Conservation (phyloP, 2,888 invertebrate species). For the Sinopyrophorus schimmeli region DNA sequence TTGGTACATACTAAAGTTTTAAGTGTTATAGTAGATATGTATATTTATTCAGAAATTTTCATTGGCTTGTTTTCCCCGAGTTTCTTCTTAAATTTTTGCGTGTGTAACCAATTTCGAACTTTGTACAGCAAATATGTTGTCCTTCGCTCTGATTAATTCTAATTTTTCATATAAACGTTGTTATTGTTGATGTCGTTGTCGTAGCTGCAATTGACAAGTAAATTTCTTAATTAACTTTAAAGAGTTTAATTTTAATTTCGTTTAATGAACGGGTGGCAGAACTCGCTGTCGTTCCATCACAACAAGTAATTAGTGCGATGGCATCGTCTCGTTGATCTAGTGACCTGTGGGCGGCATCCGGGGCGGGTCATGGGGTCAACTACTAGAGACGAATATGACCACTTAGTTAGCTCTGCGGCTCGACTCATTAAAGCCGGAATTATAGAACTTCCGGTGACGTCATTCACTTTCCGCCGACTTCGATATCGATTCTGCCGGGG, state of each 20-base stretch:
- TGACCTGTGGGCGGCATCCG: constrained; percentile 34
- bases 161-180: too few relatives aligned
- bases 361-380: constrained; percentile 31
- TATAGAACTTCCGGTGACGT: constrained; percentile 32
- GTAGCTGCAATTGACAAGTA: background rate
- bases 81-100: too few relatives aligned
- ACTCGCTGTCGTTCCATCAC: constrained; percentile 27
- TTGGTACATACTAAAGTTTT: too few relatives aligned
- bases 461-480: too few relatives aligned
- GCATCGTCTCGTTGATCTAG: constrained; percentile 33
- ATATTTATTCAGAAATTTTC: too few relatives aligned
- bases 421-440: constrained; percentile 31
- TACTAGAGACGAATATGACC: constrained; percentile 28
- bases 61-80: too few relatives aligned
- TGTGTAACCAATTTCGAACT: too few relatives aligned
- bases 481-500: too few relatives aligned
- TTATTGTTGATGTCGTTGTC: too few relatives aligned
- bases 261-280: constrained; percentile 23
- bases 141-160: background rate
- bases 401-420: constrained; percentile 26
- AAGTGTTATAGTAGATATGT: too few relatives aligned
- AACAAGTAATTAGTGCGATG: constrained; percentile 30
- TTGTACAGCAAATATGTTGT: too few relatives aligned
- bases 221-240: constrained; percentile 7
- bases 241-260: constrained; percentile 11